phyloP scores from a whole-genome alignment of 2,797 vertebrate genomes.

The Sparus aurata region DNA sequence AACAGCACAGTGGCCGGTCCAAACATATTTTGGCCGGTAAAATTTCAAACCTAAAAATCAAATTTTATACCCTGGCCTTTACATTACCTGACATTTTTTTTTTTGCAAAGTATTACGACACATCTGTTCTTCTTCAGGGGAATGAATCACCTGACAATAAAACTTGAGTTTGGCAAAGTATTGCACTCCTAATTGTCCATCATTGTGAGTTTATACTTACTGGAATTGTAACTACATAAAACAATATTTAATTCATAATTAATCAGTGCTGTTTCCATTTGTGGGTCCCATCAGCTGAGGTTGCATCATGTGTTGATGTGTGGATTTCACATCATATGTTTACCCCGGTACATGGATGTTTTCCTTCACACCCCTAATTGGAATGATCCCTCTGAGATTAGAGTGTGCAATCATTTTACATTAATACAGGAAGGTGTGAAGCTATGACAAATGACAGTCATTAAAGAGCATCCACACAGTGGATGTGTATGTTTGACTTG shows the following conservation, averaged over 20 bases:
- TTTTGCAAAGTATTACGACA: no score
- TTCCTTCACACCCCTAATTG: constrained; percentile 54
- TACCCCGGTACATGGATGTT: constrained; percentile 9
- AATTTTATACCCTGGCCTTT: no score
- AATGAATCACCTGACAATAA: no score
- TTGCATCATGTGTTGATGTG: neutral
- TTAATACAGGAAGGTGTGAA: constrained; percentile 40
- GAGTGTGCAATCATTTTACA: neutral
- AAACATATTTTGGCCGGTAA: no score
- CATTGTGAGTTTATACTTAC: neutral
- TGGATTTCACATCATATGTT: neutral
- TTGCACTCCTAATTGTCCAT: no score
- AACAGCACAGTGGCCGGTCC: no score
- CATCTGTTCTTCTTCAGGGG: no score
- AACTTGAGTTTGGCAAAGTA: no score
- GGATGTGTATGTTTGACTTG: constrained; percentile 23
- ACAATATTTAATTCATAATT: neutral
- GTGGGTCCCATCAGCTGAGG: neutral
- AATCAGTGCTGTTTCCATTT: neutral
- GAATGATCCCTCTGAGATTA: constrained; percentile 26
- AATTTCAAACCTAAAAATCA: no score
- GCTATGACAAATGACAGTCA: constrained; percentile 13
- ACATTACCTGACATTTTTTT: no score
- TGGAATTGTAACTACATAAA: neutral
- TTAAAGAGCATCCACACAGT: constrained; percentile 12